These are phyloP conservation scores for Pogoniulus pusillus DNA, from an alignment of 2,797 vertebrate genomes.

Conservation along the genomic window DNA sequence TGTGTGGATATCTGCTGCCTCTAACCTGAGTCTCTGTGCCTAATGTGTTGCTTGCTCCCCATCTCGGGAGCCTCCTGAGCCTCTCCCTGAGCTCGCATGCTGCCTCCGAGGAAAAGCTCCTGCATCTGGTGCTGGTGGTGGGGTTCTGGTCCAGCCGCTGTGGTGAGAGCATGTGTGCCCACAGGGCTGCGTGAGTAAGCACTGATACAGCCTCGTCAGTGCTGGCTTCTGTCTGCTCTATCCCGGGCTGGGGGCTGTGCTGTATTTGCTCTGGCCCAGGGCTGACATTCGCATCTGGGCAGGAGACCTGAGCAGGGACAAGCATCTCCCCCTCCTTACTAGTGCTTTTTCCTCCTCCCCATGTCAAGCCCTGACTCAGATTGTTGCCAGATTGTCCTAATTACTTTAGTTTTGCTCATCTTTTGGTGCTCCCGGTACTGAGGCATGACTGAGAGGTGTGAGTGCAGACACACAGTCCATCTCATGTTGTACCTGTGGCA, in stretches of 20 bases:
- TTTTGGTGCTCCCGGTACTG: neutral
- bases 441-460: neutral
- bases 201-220: conserved; percentile 88
- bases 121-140: conserved; percentile 76
- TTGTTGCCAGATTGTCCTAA: neutral
- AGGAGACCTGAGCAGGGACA: neutral
- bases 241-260: conserved; percentile 37
- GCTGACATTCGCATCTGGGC: neutral
- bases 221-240: conserved; percentile 87
- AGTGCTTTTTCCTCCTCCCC: neutral
- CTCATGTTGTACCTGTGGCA: fast-evolving
- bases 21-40: neutral
- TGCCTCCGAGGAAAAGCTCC: conserved; percentile 66
- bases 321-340: neutral
- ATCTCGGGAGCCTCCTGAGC: neutral
- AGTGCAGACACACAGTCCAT: neutral
- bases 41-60: neutral
- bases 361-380: neutral
- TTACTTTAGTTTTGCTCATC: neutral
- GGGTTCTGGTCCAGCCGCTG: conserved; percentile 67
- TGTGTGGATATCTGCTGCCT: neutral
- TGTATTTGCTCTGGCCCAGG: neutral
- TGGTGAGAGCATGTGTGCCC: conserved; percentile 68
- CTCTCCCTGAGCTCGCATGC: conserved; percentile 64
- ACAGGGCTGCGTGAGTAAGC: conserved; percentile 79